Evolutionary conservation across 2,113 vertebrate genomes (phyloP), one percentile per base, ranked within the genome.

Genomic region (Gambusia affinis): DNA sequence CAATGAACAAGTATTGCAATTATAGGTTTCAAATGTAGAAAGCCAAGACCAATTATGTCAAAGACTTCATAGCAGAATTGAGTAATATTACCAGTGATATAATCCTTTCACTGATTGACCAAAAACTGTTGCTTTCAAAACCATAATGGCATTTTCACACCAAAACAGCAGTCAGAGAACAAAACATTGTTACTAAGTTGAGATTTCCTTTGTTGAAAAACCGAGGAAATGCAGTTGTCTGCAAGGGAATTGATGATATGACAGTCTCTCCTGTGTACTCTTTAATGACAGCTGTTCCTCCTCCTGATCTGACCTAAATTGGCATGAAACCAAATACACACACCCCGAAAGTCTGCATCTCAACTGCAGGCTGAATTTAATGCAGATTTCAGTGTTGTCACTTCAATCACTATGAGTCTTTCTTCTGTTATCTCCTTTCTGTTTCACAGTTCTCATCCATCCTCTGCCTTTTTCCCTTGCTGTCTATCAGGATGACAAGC

Each of bases 321-420:
- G 31, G 47, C 64, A 51, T 70, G 37, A 60, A 11, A 64, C 27
- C 64, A 14, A 6, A 51, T 27, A 64, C 44, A 73, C 22, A 31
- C 66, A 65, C 3, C 64, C 22, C 66, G 28, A 66, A 44, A 29
- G 47, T 8, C 28, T n/a, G 30, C 22, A 35, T 73, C 65, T 73
- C 63, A 63, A 42, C 4, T n/a, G 4, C 62, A 60, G 14, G 64
- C 39, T 31, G 51, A 42, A 76, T 72, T 80, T 66, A 69, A 72
- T 71, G 65, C 57, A 61, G 61, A 76, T 84, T 78, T 64, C 63
- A 73, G 57, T 80, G 39, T 77, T 72, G 84, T 82, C 82, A 54
- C 72, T 44, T 67, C 60, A 74, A 28, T 80, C 71, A 78, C 63
- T 28, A 64, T 24, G 3, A 44, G n/a, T 73, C 47, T 70, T 67